A percentile compares a stretch with the other conserved stretches of the same genome.
phyloP scores from a whole-genome alignment of 2,797 vertebrate genomes.

The Anabas testudineus region DNA sequence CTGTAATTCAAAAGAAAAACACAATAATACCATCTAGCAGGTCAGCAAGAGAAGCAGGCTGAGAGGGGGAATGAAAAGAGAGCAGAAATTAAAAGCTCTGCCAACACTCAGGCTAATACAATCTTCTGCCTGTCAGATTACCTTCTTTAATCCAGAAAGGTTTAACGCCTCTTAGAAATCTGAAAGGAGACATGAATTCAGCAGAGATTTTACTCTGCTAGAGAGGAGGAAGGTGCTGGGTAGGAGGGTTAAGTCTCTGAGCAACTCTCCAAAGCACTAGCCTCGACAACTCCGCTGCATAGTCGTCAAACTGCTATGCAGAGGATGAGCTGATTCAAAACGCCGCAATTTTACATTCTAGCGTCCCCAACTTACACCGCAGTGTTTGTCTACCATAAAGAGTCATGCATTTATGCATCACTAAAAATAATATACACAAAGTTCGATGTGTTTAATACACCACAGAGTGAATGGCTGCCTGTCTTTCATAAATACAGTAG shows the following conservation, averaged over 20 bases:
- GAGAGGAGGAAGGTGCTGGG: slow-evolving; percentile 63
- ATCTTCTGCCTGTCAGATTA: slow-evolving; percentile 88
- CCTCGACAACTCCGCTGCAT: slow-evolving; percentile 70
- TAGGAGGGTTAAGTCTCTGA: slow-evolving; percentile 74
- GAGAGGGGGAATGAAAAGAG: slow-evolving; percentile 69
- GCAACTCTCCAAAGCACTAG: slow-evolving; percentile 72
- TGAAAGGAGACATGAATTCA: slow-evolving; percentile 85
- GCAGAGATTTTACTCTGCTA: slow-evolving; percentile 77
- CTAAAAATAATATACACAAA: slow-evolving; percentile 22
- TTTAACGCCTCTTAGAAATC: slow-evolving; percentile 85
- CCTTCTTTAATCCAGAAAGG: slow-evolving; percentile 86
- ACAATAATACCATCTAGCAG: slow-evolving; percentile 77
- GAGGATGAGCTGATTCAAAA: slow-evolving; percentile 61
- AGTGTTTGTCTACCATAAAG: not conserved
- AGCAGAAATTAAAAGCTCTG: slow-evolving; percentile 83
- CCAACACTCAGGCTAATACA: slow-evolving; percentile 84
- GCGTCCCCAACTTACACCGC: slow-evolving; percentile 12
- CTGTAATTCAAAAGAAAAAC: slow-evolving; percentile 74
- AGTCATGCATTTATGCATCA: not conserved
- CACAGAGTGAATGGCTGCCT: not conserved
- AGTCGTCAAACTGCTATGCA: slow-evolving; percentile 51
- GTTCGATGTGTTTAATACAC: not conserved
- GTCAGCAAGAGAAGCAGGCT: slow-evolving; percentile 72
- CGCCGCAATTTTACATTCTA: slow-evolving; percentile 26
- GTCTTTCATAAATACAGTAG: slow-evolving; percentile 45